Conservation (phyloP, 2,888 invertebrate species). For the Xylocampa areola region DNA sequence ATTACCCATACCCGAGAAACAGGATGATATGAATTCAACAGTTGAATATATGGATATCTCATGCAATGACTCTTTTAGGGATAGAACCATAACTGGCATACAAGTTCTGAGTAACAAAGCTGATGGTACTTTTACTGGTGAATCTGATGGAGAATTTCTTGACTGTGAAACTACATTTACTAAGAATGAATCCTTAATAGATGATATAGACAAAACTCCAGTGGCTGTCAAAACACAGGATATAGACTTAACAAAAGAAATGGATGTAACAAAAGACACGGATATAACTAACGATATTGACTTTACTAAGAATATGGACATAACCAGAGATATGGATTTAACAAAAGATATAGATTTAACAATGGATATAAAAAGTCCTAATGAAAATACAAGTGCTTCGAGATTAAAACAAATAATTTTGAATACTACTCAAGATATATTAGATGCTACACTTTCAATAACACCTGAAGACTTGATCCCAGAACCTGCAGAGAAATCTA, state of each 20-base stretch:
- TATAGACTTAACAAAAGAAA: constrained; percentile 37
- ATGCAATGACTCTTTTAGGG: constrained; percentile 69
- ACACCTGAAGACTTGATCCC: constrained; percentile 55
- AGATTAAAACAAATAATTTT: constrained; percentile 54
- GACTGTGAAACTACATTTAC: constrained; percentile 84
- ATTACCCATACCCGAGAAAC: constrained; percentile 5
- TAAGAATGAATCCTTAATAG: constrained; percentile 66
- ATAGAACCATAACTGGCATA: constrained; percentile 66
- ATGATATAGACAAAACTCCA: constrained; percentile 38
- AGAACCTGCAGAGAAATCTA: constrained; percentile 18
- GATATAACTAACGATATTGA: too few species aligned
- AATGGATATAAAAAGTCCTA: constrained; percentile 27
- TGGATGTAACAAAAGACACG: too few species aligned
- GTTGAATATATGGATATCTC: constrained; percentile 83
- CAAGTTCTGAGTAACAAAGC: constrained; percentile 44
- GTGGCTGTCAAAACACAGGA: constrained; percentile 25
- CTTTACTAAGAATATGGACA: constrained; percentile 69
- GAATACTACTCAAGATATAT: constrained; percentile 58
- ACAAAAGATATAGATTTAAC: constrained; percentile 36
- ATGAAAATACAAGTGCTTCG: constrained; percentile 46
- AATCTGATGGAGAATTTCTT: constrained; percentile 83
- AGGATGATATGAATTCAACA: constrained; percentile 63
- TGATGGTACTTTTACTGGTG: constrained; percentile 57
- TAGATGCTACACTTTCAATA: constrained; percentile 58
- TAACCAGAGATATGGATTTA: constrained; percentile 28